phyloP scores from a whole-genome alignment of 2,888 invertebrate genomes.

The Caradrina kadenii region DNA sequence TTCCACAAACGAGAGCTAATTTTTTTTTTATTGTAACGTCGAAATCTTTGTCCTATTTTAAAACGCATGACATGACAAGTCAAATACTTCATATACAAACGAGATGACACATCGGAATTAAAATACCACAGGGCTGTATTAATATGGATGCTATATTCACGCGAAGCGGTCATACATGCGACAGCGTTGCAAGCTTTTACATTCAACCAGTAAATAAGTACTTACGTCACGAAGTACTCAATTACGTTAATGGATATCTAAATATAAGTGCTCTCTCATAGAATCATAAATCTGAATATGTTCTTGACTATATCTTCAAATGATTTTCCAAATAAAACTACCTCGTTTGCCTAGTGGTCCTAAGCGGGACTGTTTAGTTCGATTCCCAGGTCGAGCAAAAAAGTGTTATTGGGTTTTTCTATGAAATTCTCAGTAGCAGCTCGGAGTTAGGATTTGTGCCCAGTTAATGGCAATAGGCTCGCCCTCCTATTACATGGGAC shows the following conservation, averaged over 20 bases:
- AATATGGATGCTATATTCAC: conserved; percentile 7
- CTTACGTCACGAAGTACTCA: conserved; percentile 56
- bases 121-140: conserved; percentile 26
- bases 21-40: conserved; percentile 24
- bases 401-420: too few species aligned
- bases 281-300: conserved; percentile 50
- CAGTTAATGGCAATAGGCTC: too few species aligned
- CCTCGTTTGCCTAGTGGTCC: too few species aligned
- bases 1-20: not conserved
- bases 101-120: conserved; percentile 32
- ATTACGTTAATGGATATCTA: conserved; percentile 56
- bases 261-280: conserved; percentile 55
- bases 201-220: conserved; percentile 45
- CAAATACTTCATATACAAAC: conserved; percentile 45
- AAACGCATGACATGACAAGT: conserved; percentile 39
- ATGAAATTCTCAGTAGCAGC: too few species aligned
- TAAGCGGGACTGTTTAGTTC: too few species aligned
- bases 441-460: too few species aligned
- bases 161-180: not conserved
- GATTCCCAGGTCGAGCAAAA: too few species aligned
- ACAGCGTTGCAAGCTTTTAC: conserved; percentile 45
- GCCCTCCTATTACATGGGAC: too few species aligned
- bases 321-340: too few species aligned
- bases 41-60: conserved; percentile 30
- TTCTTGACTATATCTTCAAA: conserved; percentile 53